Percentiles rank a stretch among this genome's conserved stretches.
Evolutionary conservation across 2,888 invertebrate genomes (phyloP).

Genomic region (Argyresthia albistria): DNA sequence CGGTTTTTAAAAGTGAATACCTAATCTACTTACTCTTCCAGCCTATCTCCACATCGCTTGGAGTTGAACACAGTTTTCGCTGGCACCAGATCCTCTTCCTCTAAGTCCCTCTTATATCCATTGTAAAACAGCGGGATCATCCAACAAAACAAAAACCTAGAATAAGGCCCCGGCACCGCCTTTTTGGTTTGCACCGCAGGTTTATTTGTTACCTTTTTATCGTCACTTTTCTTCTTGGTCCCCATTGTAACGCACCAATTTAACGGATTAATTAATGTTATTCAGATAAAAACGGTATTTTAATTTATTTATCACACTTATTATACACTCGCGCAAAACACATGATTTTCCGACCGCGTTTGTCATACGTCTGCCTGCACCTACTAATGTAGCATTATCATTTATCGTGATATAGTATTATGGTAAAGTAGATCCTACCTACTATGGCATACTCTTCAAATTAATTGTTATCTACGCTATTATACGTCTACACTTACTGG

Average conservation of each 20-base stretch:
- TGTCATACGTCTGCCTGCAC: not conserved
- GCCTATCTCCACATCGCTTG: slow-evolving; percentile 74
- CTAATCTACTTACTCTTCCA: slow-evolving; percentile 74
- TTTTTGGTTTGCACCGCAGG: slow-evolving; percentile 21
- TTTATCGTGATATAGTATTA: too few species aligned
- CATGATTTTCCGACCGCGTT: not conserved
- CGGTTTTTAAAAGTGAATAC: too few species aligned
- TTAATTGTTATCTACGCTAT: too few species aligned
- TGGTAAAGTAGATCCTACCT: too few species aligned
- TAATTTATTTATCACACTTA: too few species aligned
- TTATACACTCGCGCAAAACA: not conserved
- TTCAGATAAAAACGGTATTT: too few species aligned
- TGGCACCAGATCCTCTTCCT: slow-evolving; percentile 81
- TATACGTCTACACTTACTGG: too few species aligned
- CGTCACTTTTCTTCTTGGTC: not conserved
- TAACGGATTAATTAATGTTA: not conserved
- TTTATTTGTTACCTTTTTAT: slow-evolving; percentile 7
- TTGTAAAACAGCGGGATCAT: slow-evolving; percentile 82
- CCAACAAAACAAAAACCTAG: slow-evolving; percentile 80
- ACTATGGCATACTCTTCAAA: too few species aligned
- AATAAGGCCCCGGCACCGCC: slow-evolving; percentile 54
- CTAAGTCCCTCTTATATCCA: slow-evolving; percentile 81
- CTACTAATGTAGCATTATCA: too few species aligned
- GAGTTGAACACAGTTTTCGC: slow-evolving; percentile 80
- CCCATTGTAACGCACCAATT: not conserved